Base-by-base conservation (phyloP, 2,113 vertebrate genomes). In the Zosterops japonicus region DNA sequence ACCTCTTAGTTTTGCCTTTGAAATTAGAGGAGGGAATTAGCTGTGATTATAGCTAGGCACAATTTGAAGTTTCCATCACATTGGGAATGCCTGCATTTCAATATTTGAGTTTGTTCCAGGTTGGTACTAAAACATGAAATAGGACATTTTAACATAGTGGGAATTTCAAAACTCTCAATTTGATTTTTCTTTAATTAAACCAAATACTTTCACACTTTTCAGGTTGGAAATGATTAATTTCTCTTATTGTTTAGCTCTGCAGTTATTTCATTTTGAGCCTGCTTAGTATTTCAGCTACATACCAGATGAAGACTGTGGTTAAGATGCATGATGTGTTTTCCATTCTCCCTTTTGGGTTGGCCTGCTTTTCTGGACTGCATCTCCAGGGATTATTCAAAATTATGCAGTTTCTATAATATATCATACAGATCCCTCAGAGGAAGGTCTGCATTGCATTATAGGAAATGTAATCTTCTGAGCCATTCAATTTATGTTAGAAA, bases 351-450 rank as follows among this genome's bases (percentile, higher is more conserved):
- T 79, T 75, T 93, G 92, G 61, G 67, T 35, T 90, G 70, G 36
- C 69, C 89, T 95, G 87, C 70, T 94, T 93, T 87, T 84, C 89
- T 87, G 80, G 50, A 46, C 52, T 68, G 8, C 14, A 3, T 95
- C 91, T 94, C 91, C 31, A 74, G 87, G 41, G 83, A 80, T 93
- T 87, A 76, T 61, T 85, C 77, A 87, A 65, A 93, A 82, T 89
- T 91, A 79, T 71, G 41, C 67, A 27, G 49, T 78, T 95, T 89
- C 46, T 84, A 4, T 76, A 84, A 57, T 82, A 20, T 52, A 82
- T 89, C 36, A 12, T 79, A 71, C 46, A 57, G 42, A 89, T 79
- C 74, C 72, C 89, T 91, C 53, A 76, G 84, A 95, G 89, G 53
- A 84, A 80, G 81, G 70, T 87, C 49, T 95, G 81, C 78, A 65